These are phyloP conservation scores for Platycnemis pennipes DNA, from an alignment of 2,888 invertebrate species.

Conservation along the genomic window DNA sequence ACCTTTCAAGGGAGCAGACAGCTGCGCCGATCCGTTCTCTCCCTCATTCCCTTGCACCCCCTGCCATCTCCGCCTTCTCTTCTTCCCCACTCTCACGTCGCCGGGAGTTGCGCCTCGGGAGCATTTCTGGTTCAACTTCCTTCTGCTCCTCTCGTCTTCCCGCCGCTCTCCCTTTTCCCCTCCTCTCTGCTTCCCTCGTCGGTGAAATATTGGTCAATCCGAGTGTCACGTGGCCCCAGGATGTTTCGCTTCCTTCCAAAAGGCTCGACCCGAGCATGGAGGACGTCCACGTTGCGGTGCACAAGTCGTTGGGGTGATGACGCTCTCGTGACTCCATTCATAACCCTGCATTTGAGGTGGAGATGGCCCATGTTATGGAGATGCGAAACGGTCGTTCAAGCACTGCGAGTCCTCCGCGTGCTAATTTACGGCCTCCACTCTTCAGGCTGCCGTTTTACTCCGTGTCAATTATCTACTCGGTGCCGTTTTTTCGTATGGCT, in stretches of 20 bases:
- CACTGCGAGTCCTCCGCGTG: neutral
- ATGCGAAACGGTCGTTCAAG: neutral
- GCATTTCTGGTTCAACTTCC: slow-evolving; percentile 26
- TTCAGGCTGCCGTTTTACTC: neutral
- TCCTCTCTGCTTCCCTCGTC: neutral
- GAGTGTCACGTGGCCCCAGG: slow-evolving; percentile 29
- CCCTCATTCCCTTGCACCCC: neutral
- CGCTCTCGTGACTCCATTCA: neutral
- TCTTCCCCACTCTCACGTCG: neutral
- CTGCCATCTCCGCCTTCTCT: neutral
- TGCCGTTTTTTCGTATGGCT: no score
- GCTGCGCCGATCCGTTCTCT: neutral
- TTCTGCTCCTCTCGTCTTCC: neutral
- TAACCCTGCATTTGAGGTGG: neutral
- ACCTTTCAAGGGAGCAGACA: neutral
- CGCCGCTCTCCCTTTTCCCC: neutral
- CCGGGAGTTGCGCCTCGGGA: neutral
- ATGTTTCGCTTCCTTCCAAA: neutral
- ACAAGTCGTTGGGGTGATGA: neutral
- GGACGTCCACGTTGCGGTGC: neutral
- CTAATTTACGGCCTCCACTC: neutral
- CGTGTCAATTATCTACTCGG: no score
- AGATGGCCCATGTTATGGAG: neutral
- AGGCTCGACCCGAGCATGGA: neutral
- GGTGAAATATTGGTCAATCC: slow-evolving; percentile 29